Evolutionary conservation across 2,888 invertebrate species (phyloP), one percentile per base, ranked within the genome.

Genomic region (Drosophila birchii): DNA sequence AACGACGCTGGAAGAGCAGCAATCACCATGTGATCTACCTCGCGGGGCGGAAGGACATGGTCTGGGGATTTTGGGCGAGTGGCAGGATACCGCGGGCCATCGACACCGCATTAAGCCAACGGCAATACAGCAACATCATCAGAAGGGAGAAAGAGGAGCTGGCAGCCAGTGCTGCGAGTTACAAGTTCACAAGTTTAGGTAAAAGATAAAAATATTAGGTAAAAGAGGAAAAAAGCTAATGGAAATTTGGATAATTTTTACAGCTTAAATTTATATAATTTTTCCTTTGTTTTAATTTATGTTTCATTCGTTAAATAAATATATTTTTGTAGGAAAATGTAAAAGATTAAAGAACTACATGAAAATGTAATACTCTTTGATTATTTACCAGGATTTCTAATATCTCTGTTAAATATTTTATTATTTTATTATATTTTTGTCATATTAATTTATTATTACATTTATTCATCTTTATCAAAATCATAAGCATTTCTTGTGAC

Each of bases 1-100:
- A 85, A 81, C 79, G 84, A 74, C 74, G 84, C 76, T 84, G 74
- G 80, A 75, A 79, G 78, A 85, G 67, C 78, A 80, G 59, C 59
- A 64, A 66, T 67, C 75, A 75, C 59, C 47, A 59, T 56, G 56
- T 63, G 72, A 72, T 63, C 63, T 23, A 56, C 32, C 38, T 44
- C 59, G n/a, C n/a, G 14, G 54, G 34, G 41, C 16, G 23, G 29
- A 12, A 34, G 56, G 59, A 23, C 45, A 20, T 20, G 34, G 23
- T 20, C 32, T 5, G 39, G 20, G 51, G 34, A 23, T 20, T 20
- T 16, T 16, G 51, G 34, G 34, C 34, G 51, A 53, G 51, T 53
- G 51, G 51, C 51, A 53, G 51, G 34, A 53, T 60, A 68, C 75
- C 64, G 79, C 62, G 53, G 78, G 71, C 62, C 78, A 75, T 73